phyloP scores from a whole-genome alignment of 2,113 vertebrate species.

The Pluvialis apricaria region DNA sequence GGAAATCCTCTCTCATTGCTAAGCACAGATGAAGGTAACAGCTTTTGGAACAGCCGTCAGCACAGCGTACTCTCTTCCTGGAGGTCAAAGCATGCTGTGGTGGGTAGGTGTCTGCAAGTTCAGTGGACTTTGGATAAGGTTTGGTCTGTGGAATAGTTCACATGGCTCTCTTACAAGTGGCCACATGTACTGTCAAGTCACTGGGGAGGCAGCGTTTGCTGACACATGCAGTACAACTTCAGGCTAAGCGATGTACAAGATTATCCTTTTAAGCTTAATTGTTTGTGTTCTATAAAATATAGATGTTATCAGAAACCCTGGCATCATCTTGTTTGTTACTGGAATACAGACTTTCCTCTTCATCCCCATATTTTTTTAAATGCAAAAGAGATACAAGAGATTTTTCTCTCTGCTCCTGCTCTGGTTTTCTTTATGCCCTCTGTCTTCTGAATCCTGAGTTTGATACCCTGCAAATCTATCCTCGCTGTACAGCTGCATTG shows the following conservation, averaged over 20 bases:
- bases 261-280: conserved; percentile 53
- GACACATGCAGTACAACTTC: conserved; percentile 8
- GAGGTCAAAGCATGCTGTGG: not conserved
- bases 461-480: not conserved
- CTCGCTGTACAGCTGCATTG: not conserved
- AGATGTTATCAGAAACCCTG: not conserved
- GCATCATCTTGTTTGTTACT: not conserved
- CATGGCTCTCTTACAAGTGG: not conserved
- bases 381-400: not conserved
- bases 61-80: not conserved
- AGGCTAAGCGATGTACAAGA: conserved; percentile 23
- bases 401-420: not conserved
- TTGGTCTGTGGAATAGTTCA: not conserved
- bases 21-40: not conserved
- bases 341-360: not conserved
- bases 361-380: not conserved
- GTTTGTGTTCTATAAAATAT: conserved; percentile 47
- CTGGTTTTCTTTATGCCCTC: not conserved
- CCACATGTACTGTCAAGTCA: not conserved
- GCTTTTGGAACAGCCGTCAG: not conserved
- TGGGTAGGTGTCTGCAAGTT: not conserved
- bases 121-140: not conserved
- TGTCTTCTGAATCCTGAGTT: not conserved
- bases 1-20: not conserved
- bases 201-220: conserved; percentile 35